Base-by-base conservation (phyloP, 1,140 invertebrate genomes). In the Pararge aegeria region DNA sequence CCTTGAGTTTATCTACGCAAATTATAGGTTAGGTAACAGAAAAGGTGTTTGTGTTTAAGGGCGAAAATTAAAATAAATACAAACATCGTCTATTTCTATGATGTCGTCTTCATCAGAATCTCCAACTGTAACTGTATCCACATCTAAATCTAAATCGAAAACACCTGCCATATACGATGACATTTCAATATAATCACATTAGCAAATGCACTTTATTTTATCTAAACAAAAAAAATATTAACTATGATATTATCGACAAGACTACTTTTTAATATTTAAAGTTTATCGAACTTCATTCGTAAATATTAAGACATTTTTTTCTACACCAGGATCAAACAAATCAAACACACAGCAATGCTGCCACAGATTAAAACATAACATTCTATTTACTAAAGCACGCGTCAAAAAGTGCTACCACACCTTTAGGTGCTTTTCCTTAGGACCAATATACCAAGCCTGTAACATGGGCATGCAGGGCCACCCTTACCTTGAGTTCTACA, bases 121-220 rank as follows among this genome's bases (percentile, higher is more conserved):
- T 71, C 93, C 93, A 61, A 93, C 92, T 65, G 92, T 91, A 70
- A 90, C 83, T 52, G 90, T 89, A 80, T 93, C 92, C 57, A 92
- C 92, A 83, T 95, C 95, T 73, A 97, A 90, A 89, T 98, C 96
- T 80, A 98, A 93, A 91, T 98, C 96, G 89, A 98, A 98, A 81
- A 97, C 93, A 80, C 93, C 94, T 83, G 94, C 94, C 95, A 95
- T 95, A 89, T 87, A 92, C 68, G 87, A 90, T 87, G 87, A 90
- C 87, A 90, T 90, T 86, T 85, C 84, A 86, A 68, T 79, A 80
- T 76, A 82, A 81, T 84, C 83, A 87, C 83, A 89, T 87, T 81
- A 85, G 84, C 79, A 79, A 81, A 55, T 63, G 53, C 40, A 37
- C 44, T 56, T 27, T 51, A 42, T 50, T 38, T 16, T 38, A 30